These are phyloP conservation scores for Cryptomyrus ogoouensis DNA, from an alignment of 2,113 vertebrate genomes.

Conservation along the genomic window DNA sequence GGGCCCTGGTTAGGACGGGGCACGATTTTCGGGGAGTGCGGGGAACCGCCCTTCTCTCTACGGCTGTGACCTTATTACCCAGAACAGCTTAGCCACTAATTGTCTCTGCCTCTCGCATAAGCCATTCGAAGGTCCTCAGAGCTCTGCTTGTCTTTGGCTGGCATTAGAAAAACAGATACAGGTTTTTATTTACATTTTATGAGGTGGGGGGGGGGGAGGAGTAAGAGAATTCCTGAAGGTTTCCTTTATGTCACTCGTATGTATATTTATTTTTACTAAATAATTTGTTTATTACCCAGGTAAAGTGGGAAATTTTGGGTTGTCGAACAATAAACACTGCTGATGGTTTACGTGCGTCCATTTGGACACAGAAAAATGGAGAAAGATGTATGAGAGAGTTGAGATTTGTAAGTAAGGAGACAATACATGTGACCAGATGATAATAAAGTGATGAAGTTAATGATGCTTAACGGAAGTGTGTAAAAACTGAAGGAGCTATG, in stretches of 20 bases:
- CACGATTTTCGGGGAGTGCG: neutral
- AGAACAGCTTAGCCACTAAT: conserved; percentile 38
- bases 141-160: neutral
- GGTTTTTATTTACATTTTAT: neutral
- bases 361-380: conserved; percentile 14
- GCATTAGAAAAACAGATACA: neutral
- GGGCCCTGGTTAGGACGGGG: neutral
- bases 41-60: neutral
- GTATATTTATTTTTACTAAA: neutral
- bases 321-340: conserved; percentile 24
- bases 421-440: neutral
- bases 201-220: neutral
- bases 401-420: neutral
- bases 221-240: neutral
- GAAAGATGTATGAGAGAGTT: neutral
- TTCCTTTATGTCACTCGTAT: neutral
- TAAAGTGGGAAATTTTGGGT: conserved; percentile 18
- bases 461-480: neutral
- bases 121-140: conserved; percentile 2
- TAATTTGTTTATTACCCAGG: neutral
- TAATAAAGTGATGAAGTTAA: neutral
- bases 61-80: conserved; percentile 30
- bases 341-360: conserved; percentile 18
- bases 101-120: conserved; percentile 23
- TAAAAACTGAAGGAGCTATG: neutral